Conservation (phyloP, 1,140 invertebrate species). For the Solen grandis region DNA sequence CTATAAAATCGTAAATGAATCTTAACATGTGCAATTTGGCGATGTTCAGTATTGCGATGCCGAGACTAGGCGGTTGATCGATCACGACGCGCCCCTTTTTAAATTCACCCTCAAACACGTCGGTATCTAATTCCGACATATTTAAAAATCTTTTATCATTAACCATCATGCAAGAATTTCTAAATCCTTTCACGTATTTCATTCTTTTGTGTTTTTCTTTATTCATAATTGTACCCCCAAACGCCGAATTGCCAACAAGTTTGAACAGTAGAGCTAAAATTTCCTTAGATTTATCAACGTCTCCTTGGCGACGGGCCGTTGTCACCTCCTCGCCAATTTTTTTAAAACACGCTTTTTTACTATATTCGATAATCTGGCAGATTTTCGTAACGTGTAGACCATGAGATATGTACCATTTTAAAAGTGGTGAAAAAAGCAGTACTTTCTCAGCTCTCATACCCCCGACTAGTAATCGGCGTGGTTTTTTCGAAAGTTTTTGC, state of each 20-base stretch:
- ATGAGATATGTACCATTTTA: not conserved
- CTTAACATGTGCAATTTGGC: not conserved
- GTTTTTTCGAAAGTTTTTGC: not conserved
- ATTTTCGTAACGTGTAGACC: not conserved
- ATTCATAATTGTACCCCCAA: not conserved
- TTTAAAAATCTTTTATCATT: too few relatives aligned
- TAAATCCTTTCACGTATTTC: not conserved
- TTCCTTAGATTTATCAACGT: not conserved
- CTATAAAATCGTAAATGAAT: not conserved
- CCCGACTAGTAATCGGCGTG: not conserved
- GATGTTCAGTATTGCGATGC: not conserved
- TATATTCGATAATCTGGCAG: not conserved
- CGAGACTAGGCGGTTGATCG: not conserved
- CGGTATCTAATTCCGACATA: too few relatives aligned
- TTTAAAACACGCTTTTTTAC: not conserved
- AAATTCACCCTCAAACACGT: too few relatives aligned
- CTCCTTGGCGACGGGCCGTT: not conserved
- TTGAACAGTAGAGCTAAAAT: not conserved
- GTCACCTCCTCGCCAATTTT: not conserved
- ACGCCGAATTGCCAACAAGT: not conserved
- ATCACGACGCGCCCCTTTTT: not conserved
- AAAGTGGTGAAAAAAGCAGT: not conserved
- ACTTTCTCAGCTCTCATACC: not conserved
- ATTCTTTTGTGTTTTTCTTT: not conserved
- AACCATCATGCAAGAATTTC: not conserved